Base-by-base conservation (phyloP, 2,113 vertebrate genomes). In the Melospiza melodia region DNA sequence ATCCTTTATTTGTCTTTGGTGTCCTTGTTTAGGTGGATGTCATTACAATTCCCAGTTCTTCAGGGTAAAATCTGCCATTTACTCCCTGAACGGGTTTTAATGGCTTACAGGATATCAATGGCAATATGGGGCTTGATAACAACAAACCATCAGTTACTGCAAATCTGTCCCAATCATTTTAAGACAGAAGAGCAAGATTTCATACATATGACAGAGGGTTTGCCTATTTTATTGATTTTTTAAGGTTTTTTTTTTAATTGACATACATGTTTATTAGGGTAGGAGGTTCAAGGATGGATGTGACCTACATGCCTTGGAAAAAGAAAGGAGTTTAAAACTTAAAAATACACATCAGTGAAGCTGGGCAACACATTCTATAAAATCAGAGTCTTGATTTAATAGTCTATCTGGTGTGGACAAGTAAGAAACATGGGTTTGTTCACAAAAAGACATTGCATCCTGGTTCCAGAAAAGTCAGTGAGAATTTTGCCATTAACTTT, bases 401-500 rank as follows among this genome's bases (percentile, higher is more conserved):
- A 86, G 35, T 74, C 52, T 85, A 2, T 91, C 92, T 59, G 86
- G 79, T 65, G 75, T 37, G 44, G 79, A 78, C 76, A 92, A 94
- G 67, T 73, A 87, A 86, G 68, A 93, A 93, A 71, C n/a, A 11
- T 52, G 43, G 39, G 24, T 83, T 93, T 91, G 57, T 87, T 95
- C 93, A 94, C 52, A 19, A 68, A 71, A 69, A 93, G 39, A 52
- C 85, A 91, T 84, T 91, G 57, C 61, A 84, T 92, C 54, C 35
- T 65, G 16, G 10, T 86, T 95, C 78, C 55, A 91, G 75, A 93
- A 87, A 91, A 84, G 55, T 61, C 87, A 86, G 93, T 88, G 94
- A 90, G 84, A 96, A 91, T 96, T 90, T 93, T 93, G 65, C 79
- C 82, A 90, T 90, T 95, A 90, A 84, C 69, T 92, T 95, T 57